Base-by-base conservation (phyloP, 2,113 vertebrate genomes). In the Macquaria australasica region DNA sequence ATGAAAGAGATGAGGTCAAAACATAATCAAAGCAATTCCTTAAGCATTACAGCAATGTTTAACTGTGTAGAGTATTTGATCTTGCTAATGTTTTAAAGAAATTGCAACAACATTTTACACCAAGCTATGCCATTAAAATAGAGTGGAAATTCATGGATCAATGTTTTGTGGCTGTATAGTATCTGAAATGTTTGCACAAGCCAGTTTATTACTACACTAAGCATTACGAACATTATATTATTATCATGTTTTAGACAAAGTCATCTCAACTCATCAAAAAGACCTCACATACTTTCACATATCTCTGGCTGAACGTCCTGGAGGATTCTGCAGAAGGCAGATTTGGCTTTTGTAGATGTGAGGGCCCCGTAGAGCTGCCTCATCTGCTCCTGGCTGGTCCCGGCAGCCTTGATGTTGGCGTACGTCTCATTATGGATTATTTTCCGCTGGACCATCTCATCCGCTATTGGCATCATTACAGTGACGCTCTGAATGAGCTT, bases 371-470 rank as follows among this genome's bases (percentile, higher is more conserved):
- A 81, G 48, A 91, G 45, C 21, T 37, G 8, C 62, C 90, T 86
- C 90, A 88, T 91, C 71, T 84, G 21, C 5, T 82, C 80, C 34
- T 87, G 83, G 15, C 34, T 73, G 34, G 66, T 83, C 0, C 0
- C 0, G 0, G 37, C 55, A 37, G 43, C 41, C 15, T 8, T 1
- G 8, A 91, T 83, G 20, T 83, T 70, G 51, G n/a, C 8, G 31
- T 86, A 86, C 4, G 8, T 41, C 73, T 89, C 87, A 0, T 16
- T 1, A 39, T 79, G 85, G 25, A 88, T 72, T 14, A 86, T n/a
- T 0, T 12, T 1, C 73, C 0, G 20, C 18, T 72, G 21, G 0
- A 48, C 21, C 82, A 91, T 60, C 43, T 34, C 1, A 70, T 89
- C 87, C 6, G 85, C 85, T 37, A 89, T 75, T 8, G 0, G 15